Evolutionary conservation across 2,113 vertebrate genomes (phyloP), one percentile per base, ranked within the genome.

Genomic region (Crypturellus undulatus): DNA sequence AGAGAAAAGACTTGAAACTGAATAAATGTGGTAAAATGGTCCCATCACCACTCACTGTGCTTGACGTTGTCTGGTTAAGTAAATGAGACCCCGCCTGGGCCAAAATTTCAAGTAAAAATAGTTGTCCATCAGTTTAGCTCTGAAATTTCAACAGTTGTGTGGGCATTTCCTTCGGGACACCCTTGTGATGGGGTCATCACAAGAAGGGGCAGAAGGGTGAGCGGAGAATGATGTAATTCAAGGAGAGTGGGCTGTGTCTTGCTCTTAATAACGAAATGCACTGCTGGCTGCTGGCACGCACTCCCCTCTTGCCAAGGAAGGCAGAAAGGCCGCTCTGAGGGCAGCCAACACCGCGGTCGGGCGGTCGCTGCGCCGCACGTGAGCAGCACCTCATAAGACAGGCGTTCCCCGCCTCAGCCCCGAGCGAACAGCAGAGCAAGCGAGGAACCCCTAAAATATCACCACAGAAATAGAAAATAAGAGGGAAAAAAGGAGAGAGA

Each of bases 301-400:
- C 22, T 2, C 7, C 6, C 59, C 9, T n/a, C 59, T 83, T 69
- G 67, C 36, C 34, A 64, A 69, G 69, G 72, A 69, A 42, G 34
- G 43, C 51, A 59, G 60, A 71, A 80, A 86, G 14, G 7, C 56
- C 38, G 43, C n/a, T 21, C 51, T 47, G 26, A 62, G 69, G 22
- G 2, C 2, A 28, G 3, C 52, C 7, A 6, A 12, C 3, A 40
- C n/a, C 26, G 3, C 18, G 0, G 24, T 19, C 19, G 0, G 8
- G 25, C 25, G 0, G 8, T 13, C 20, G 7, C n/a, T 2, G 0
- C 0, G 5, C 32, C 54, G 25, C 56, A 34, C 15, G 6, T 47
- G 60, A 63, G 26, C 12, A 72, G 25, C 34, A 22, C 12, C 28
- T 63, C 45, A 45, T 11, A 75, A 32, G 8, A 15, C 9, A 16